A percentile compares a stretch with the other conserved stretches of the same genome.
phyloP scores from a whole-genome alignment of 2,797 vertebrate genomes.

The Trachops cirrhosus region DNA sequence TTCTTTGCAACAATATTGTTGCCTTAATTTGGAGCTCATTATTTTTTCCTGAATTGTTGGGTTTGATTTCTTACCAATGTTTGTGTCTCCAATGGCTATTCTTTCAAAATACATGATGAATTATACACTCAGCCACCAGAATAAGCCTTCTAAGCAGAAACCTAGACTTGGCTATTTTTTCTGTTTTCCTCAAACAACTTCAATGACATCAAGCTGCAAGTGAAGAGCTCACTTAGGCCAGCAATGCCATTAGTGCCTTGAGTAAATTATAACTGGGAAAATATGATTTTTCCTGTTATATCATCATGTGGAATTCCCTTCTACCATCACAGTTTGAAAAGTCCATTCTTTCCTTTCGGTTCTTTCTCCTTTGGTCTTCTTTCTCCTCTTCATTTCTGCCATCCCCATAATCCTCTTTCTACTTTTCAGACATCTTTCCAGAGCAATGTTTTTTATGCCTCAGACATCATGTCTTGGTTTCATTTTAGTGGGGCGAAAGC shows the following conservation, averaged over 20 bases:
- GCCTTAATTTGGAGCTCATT: slow-evolving; percentile 16
- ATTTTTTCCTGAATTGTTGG: background rate
- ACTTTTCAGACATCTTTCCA: background rate
- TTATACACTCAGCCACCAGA: background rate
- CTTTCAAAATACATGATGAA: background rate
- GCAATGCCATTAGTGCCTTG: background rate
- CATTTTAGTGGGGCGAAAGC: background rate
- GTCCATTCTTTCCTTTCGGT: background rate
- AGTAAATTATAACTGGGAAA: background rate
- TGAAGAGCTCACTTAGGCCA: background rate
- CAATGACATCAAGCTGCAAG: background rate
- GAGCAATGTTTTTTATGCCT: background rate
- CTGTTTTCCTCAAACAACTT: background rate
- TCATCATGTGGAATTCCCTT: background rate
- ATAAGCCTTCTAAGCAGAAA: background rate
- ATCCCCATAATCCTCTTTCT: background rate
- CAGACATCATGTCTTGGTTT: background rate
- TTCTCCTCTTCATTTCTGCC: background rate
- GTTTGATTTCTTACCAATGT: background rate
- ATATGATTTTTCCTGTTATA: background rate
- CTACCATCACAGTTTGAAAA: background rate
- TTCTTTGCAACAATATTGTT: background rate
- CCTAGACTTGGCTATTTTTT: background rate
- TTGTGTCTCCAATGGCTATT: background rate
- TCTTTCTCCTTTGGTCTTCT: background rate